Percentiles rank a stretch among this genome's conserved stretches.
Conservation (phyloP, 2,797 vertebrate species). For the Epinephelus awoara region DNA sequence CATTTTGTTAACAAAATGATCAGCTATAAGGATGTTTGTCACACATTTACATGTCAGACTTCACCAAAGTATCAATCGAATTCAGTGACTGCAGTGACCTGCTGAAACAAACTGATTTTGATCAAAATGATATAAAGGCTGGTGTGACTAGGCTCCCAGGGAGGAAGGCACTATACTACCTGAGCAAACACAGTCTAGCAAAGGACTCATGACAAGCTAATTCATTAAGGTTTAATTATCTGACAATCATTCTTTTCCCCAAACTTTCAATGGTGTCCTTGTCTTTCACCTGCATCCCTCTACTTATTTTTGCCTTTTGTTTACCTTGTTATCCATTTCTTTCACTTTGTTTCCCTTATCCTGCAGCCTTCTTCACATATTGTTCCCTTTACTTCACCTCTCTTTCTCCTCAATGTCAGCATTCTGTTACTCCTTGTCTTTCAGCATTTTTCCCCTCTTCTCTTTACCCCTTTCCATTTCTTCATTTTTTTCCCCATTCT, state of each 20-base stretch:
- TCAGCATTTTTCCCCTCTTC: background rate
- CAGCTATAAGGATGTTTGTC: too few species aligned
- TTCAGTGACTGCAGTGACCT: background rate
- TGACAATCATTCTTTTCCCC: slow-evolving; percentile 67
- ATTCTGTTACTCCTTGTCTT: slow-evolving; percentile 1
- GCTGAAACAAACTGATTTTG: slow-evolving; percentile 56
- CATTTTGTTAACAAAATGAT: too few species aligned
- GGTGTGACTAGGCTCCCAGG: slow-evolving; percentile 39
- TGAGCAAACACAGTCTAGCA: slow-evolving; percentile 36
- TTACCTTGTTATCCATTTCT: background rate
- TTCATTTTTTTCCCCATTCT: background rate
- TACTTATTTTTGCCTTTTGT: background rate
- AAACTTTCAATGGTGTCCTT: background rate
- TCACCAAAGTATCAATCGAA: background rate
- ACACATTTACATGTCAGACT: too few species aligned
- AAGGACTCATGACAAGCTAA: slow-evolving; percentile 59
- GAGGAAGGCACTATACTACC: slow-evolving; percentile 68
- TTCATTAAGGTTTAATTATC: slow-evolving; percentile 80
- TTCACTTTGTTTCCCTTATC: background rate
- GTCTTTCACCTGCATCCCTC: background rate
- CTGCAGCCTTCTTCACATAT: background rate
- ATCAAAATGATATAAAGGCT: slow-evolving; percentile 43
- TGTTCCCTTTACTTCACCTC: background rate
- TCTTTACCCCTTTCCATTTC: background rate
- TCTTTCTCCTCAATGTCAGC: slow-evolving; percentile 7